Base-by-base conservation (phyloP, 2,888 invertebrate species). In the Chydorus sphaericus region DNA sequence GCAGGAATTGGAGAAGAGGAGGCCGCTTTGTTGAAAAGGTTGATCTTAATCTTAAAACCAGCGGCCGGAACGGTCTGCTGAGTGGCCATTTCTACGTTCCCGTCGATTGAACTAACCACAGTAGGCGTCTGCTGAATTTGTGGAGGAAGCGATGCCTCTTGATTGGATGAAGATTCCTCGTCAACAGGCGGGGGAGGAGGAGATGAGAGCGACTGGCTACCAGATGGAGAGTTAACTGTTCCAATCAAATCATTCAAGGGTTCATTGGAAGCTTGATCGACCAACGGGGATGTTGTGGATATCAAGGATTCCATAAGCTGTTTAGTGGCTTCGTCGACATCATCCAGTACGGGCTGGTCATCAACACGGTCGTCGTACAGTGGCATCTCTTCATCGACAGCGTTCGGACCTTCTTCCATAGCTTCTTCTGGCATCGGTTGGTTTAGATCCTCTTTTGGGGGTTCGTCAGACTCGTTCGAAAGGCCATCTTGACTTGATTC, bases 21-120 rank as follows among this genome's bases (percentile, higher is more conserved):
- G 33, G n/a, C 36, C 16, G 55, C 23, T 48, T 55, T 55, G 26
- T 48, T 48, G 31, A 48, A 55, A 20, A 57, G 38, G 48, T 57
- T 57, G n/a, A 57, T 48, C 14, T 48, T 54, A 20, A 57, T 57
- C 48, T 54, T 57, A 16, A 48, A 44, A 11, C 30, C 36, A 11
- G 48, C 54, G 20, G 54, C 38, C 11, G 52, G 28, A 28, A 26
- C 30, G 20, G 55, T 16, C 20, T 33, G 38, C 23, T 26, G 30
- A 30, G 76, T 70, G 39, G 78, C 77, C 11, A 79, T 69, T 64
- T 85, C 84, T 8, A 83, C 75, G 68, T 88, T 87, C 37, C 85
- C 86, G 67, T 87, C 86, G 60, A 86, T 83, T 1, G 83, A 79
- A 30, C 80, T 78, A 50, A 76, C 75, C 31, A 78, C 75, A 4